These are phyloP conservation scores for Zonitis immaculata DNA, from an alignment of 2,888 invertebrate genomes.

Conservation along the genomic window DNA sequence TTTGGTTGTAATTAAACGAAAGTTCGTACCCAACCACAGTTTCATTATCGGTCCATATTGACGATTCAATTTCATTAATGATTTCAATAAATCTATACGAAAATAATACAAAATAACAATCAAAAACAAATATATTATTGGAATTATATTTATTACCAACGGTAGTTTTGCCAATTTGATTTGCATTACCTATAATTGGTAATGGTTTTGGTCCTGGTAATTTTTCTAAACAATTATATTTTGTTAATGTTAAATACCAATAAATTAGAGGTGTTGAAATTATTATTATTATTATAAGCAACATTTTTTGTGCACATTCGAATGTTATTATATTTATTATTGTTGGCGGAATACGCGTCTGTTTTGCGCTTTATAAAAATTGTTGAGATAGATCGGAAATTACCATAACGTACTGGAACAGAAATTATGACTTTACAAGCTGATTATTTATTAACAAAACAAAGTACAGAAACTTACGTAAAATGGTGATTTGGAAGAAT, in stretches of 20 bases:
- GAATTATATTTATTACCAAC: no score
- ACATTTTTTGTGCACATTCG: neutral
- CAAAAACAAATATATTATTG: no score
- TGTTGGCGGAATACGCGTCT: no score
- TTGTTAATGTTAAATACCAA: constrained; percentile 28
- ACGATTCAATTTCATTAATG: constrained; percentile 26
- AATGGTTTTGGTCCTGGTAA: constrained; percentile 31
- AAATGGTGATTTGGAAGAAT: no score
- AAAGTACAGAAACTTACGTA: no score
- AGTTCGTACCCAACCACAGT: constrained; percentile 30
- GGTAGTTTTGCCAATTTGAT: constrained; percentile 27
- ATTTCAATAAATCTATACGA: constrained; percentile 26
- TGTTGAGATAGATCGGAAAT: no score
- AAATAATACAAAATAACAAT: no score
- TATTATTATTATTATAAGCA: constrained; percentile 8
- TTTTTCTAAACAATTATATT: constrained; percentile 24
- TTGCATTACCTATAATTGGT: constrained; percentile 32
- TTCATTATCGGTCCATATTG: constrained; percentile 33
- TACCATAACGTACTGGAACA: no score
- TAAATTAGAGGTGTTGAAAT: constrained; percentile 24
- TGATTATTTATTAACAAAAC: no score
- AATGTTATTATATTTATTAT: neutral
- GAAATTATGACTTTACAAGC: no score
- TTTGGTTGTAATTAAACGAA: constrained; percentile 31
- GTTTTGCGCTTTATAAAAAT: no score